Base-by-base conservation (phyloP, 2,888 invertebrate species). In the Cynaeus angustus region DNA sequence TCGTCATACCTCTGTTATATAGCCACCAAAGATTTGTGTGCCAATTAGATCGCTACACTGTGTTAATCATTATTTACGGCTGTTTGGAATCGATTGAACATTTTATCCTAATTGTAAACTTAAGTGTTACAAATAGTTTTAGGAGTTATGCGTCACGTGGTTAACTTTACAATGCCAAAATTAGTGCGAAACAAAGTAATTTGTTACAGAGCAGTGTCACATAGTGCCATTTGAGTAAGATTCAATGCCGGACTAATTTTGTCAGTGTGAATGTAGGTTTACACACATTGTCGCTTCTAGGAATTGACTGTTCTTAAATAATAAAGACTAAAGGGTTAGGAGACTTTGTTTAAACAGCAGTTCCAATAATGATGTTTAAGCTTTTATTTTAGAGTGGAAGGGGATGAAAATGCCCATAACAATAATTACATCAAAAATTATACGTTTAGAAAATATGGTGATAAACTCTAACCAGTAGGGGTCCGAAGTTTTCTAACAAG, bases 391-490 rank as follows among this genome's bases (percentile, higher is more conserved):
- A 59, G 48, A 53, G 55, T 65, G 65, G 53, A 55, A 55, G 53
- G 14, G 48, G 65, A 14, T 21, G 12, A 37, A 28, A 52, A 65
- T 37, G 21, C 53, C 53, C 53, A 65, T 65, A 65, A 65, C 65
- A 64, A 37, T 61, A 61, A 53, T 43, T 62, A 62, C 64, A 65
- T 65, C 26, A 53, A 45, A 59, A 61, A 61, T 45, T 14, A 65
- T 65, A 65, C 33, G 65, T 53, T 65, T 61, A 48, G 30, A 65
- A 65, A 46, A 65, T 65, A 43, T 65, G 26, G 52, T 28, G 16
- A 21, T 61, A 45, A 59, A 62, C 62, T 53, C 33, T 53, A 26
- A 64, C 16, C 30, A n/a, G 43, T 43, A 16, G 45, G 45, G 53
- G 53, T 45, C 13, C 33, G 38, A 21, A 21, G 21, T 21, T 21